These are phyloP conservation scores for Drosophila borborema DNA, from an alignment of 2,888 invertebrate species.

Conservation along the genomic window DNA sequence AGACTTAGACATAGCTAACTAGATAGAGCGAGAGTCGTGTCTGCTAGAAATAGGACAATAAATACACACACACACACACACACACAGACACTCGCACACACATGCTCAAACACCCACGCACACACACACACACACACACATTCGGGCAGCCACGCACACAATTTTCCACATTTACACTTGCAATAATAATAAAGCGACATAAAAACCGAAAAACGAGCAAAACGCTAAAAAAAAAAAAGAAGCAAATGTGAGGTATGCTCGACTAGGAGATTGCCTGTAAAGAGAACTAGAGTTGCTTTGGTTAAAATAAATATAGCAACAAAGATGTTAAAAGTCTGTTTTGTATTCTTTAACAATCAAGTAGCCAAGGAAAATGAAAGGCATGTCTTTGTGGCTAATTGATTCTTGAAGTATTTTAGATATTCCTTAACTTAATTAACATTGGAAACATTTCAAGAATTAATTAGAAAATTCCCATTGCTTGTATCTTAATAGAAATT, in stretches of 20 bases:
- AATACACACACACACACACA: constrained; percentile 37
- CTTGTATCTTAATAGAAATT: no score
- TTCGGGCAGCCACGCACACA: constrained; percentile 38
- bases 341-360: no score
- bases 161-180: constrained; percentile 77
- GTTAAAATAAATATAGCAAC: no score
- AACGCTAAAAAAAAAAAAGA: neutral
- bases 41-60: constrained; percentile 62
- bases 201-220: constrained; percentile 41
- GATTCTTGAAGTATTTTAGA: no score
- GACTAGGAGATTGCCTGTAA: constrained; percentile 7
- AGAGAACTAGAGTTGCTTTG: neutral
- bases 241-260: constrained; percentile 1
- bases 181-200: constrained; percentile 76
- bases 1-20: neutral
- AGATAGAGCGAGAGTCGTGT: constrained; percentile 23
- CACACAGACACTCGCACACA: constrained; percentile 13
- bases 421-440: no score
- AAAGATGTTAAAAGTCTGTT: no score
- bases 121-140: constrained; percentile 25
- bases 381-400: no score
- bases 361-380: no score
- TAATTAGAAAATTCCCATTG: no score
- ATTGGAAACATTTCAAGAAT: no score
- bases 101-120: neutral